Conservation (phyloP, 2,113 vertebrate species). For the Egretta garzetta region DNA sequence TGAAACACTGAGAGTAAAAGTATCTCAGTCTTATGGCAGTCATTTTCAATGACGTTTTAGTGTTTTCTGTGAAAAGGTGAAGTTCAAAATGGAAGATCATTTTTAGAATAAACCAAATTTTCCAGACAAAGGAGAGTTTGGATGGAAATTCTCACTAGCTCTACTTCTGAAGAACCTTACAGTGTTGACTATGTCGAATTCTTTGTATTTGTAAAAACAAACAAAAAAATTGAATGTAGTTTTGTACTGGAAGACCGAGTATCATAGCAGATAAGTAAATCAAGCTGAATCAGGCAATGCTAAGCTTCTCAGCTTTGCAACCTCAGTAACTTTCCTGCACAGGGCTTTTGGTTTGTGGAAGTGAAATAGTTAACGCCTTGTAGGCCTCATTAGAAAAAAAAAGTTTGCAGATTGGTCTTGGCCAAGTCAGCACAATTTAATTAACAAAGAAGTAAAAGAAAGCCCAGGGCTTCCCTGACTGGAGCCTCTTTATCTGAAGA, state of each 20-base stretch:
- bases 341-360: background rate
- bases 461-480: background rate
- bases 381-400: background rate
- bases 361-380: background rate
- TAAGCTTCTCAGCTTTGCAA: background rate
- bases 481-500: background rate
- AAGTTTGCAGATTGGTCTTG: background rate
- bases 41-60: background rate
- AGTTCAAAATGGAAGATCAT: background rate
- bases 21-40: background rate
- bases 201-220: background rate
- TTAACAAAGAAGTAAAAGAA: background rate
- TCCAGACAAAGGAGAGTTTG: background rate
- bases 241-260: background rate
- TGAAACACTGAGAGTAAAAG: background rate
- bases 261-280: rapidly evolving
- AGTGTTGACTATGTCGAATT: background rate
- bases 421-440: background rate
- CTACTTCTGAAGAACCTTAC: background rate
- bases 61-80: background rate
- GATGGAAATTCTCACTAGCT: background rate
- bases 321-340: background rate
- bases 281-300: background rate
- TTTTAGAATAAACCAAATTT: background rate
- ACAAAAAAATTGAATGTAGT: background rate